A percentile compares a stretch with the other conserved stretches of the same genome.
These are phyloP conservation scores for Zelleria hepariella DNA, from an alignment of 2,888 invertebrate species.

Conservation along the genomic window DNA sequence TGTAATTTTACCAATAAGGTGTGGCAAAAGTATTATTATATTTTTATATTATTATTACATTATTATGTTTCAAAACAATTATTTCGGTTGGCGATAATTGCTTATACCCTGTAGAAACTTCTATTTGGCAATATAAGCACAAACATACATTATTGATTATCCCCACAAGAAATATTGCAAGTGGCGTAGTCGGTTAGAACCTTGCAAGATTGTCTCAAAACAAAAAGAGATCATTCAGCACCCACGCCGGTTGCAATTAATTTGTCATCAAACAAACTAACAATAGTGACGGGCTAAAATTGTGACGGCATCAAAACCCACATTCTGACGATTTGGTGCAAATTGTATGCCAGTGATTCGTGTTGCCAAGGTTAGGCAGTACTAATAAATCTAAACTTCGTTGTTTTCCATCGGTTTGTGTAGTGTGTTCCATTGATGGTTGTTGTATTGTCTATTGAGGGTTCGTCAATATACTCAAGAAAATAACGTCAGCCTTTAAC, in stretches of 20 bases:
- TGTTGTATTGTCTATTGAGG: background rate
- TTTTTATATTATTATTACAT: too few relatives aligned
- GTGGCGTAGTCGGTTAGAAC: background rate
- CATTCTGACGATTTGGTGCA: background rate
- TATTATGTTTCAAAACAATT: too few relatives aligned
- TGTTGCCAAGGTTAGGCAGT: background rate
- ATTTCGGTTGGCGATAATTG: too few relatives aligned
- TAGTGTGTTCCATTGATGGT: background rate
- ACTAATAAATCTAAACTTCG: background rate
- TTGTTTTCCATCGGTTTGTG: background rate
- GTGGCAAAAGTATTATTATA: too few relatives aligned
- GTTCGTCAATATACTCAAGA: background rate
- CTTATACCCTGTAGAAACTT: too few relatives aligned
- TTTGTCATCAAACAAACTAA: background rate
- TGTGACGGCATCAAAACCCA: background rate
- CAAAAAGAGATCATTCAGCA: background rate
- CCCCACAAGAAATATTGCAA: background rate
- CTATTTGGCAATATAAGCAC: too few relatives aligned
- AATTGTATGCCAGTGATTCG: background rate
- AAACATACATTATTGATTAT: background rate
- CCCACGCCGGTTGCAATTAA: background rate
- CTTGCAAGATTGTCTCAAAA: background rate
- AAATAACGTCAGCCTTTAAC: too few relatives aligned
- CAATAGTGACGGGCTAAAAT: background rate
- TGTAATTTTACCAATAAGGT: too few relatives aligned